Evolutionary conservation across 2,888 invertebrate genomes (phyloP).

Genomic region (Platycnemis pennipes): DNA sequence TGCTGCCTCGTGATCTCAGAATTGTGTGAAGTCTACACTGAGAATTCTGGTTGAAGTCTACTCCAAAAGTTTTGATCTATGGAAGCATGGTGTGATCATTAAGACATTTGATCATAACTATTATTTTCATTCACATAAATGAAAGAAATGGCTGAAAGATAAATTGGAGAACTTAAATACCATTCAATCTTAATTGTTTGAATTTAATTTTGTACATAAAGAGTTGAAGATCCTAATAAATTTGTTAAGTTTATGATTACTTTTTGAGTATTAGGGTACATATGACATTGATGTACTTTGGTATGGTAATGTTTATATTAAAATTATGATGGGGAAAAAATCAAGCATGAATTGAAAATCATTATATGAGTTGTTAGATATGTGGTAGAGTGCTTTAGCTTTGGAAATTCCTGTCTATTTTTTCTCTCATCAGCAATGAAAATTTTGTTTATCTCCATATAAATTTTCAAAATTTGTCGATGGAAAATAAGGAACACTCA

Average conservation of each 20-base stretch:
- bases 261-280: conserved; percentile 63
- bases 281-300: conserved; percentile 47
- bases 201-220: conserved; percentile 65
- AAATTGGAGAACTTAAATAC: conserved; percentile 30
- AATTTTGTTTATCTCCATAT: not conserved
- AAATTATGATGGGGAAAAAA: conserved; percentile 15
- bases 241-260: conserved; percentile 55
- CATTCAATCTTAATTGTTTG: conserved; percentile 50
- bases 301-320: conserved; percentile 32
- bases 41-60: conserved; percentile 57
- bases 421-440: not conserved
- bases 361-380: not conserved
- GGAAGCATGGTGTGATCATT: conserved; percentile 52
- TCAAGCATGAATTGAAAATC: not conserved
- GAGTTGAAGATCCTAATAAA: conserved; percentile 59
- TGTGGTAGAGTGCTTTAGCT: not conserved
- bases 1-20: conserved; percentile 66
- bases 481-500: conserved; percentile 34
- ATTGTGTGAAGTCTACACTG: conserved; percentile 67
- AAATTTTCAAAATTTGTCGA: not conserved
- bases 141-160: conserved; percentile 40
- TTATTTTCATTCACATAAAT: conserved; percentile 47
- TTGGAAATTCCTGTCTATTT: not conserved
- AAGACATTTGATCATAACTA: conserved; percentile 56
- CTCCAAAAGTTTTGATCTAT: conserved; percentile 60